phyloP scores from a whole-genome alignment of 2,888 invertebrate genomes.

The Amblyjoppa fuscipennis region DNA sequence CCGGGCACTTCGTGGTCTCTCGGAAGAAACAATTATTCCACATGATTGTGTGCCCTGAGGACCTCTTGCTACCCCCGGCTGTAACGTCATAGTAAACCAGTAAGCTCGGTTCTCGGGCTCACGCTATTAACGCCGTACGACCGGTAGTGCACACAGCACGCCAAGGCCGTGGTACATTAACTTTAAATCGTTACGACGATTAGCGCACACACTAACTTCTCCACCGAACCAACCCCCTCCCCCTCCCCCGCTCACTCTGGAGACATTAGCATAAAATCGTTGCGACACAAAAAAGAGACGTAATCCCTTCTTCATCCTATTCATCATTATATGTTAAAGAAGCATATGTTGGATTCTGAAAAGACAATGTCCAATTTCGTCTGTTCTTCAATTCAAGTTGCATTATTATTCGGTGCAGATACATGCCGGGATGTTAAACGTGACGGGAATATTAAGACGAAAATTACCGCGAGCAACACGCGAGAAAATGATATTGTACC shows the following conservation, averaged over 20 bases:
- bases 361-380: constrained; percentile 14
- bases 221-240: constrained; percentile 27
- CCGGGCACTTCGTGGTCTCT: constrained; percentile 43
- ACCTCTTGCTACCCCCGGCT: constrained; percentile 26
- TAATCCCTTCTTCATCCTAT: constrained; percentile 33
- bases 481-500: not conserved
- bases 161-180: constrained; percentile 65
- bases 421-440: not conserved
- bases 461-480: not conserved
- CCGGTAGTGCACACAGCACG: constrained; percentile 49
- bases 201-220: constrained; percentile 37
- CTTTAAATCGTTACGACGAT: constrained; percentile 66
- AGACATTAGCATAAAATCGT: constrained; percentile 62
- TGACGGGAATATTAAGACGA: not conserved
- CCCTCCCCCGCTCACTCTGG: constrained; percentile 45
- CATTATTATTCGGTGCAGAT: not conserved
- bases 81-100: constrained; percentile 58
- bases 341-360: constrained; percentile 3
- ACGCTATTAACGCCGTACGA: constrained; percentile 59
- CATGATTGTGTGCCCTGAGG: constrained; percentile 53
- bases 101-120: constrained; percentile 53
- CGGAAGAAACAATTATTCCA: constrained; percentile 62
- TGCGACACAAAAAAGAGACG: constrained; percentile 29
- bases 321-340: not conserved
- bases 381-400: not conserved